Conservation (phyloP, 2,113 vertebrate genomes). For the Perognathus longimembris region DNA sequence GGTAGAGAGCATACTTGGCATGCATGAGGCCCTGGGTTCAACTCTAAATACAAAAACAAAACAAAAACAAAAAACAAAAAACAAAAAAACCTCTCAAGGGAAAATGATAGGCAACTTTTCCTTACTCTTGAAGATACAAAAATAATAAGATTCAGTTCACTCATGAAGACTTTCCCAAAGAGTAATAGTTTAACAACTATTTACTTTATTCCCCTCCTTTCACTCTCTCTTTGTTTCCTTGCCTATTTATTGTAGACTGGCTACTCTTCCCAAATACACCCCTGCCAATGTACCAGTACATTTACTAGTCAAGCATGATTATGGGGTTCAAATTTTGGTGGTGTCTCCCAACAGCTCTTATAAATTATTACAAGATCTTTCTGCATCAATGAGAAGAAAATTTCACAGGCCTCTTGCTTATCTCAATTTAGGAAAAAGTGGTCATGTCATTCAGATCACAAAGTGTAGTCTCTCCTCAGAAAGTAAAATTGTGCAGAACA, state of each 20-base stretch:
- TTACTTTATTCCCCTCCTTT: background rate
- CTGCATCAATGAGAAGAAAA: background rate
- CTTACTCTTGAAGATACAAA: background rate
- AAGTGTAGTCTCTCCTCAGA: background rate
- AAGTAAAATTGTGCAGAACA: background rate
- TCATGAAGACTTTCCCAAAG: background rate
- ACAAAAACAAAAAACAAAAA: background rate
- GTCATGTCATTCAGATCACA: background rate
- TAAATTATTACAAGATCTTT: background rate
- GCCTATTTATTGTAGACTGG: background rate
- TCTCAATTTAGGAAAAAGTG: background rate
- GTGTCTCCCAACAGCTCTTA: background rate
- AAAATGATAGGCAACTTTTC: background rate
- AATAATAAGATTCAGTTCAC: no score
- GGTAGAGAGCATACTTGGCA: background rate
- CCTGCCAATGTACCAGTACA: background rate
- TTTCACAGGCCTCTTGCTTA: background rate
- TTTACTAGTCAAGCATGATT: background rate
- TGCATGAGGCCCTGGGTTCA: background rate
- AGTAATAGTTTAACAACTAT: background rate
- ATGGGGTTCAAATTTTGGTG: background rate
- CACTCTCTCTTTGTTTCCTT: background rate
- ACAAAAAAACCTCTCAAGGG: background rate
- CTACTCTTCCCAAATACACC: background rate
- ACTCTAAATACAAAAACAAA: background rate